Conservation (phyloP, 2,888 invertebrate genomes). For the Andricus curvator region DNA sequence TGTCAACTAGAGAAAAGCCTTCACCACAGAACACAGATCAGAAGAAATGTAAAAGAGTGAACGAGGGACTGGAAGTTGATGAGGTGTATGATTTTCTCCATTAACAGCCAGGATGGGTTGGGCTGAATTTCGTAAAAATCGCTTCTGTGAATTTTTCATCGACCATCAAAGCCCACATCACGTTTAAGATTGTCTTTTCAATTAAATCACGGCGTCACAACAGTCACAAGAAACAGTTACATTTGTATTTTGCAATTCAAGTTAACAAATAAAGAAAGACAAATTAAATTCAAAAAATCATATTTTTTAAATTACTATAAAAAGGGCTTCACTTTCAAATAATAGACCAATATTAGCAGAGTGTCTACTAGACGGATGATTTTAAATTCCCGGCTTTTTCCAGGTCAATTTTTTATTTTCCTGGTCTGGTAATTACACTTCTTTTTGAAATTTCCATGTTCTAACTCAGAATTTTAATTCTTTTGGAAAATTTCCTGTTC, state of each 20-base stretch:
- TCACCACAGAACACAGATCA: constrained; percentile 38
- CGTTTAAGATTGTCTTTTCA: neutral
- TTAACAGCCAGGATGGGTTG: constrained; percentile 38
- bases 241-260: constrained; percentile 9
- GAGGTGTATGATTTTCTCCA: constrained; percentile 38
- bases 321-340: too few species aligned
- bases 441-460: too few species aligned
- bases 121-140: constrained; percentile 17
- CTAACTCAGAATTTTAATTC: too few species aligned
- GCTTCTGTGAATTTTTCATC: neutral
- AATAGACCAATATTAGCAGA: too few species aligned
- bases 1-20: constrained; percentile 35
- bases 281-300: neutral
- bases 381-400: too few species aligned
- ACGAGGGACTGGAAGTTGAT: constrained; percentile 34
- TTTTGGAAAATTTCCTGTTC: rapidly evolving
- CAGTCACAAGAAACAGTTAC: constrained; percentile 11
- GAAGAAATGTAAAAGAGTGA: constrained; percentile 30
- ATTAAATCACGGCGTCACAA: neutral
- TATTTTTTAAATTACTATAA: too few species aligned
- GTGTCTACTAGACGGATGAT: too few species aligned
- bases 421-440: too few species aligned
- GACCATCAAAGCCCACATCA: neutral
- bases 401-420: too few species aligned
- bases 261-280: neutral